Evolutionary conservation across 2,113 vertebrate species (phyloP).

Genomic region (Poecile atricapillus): DNA sequence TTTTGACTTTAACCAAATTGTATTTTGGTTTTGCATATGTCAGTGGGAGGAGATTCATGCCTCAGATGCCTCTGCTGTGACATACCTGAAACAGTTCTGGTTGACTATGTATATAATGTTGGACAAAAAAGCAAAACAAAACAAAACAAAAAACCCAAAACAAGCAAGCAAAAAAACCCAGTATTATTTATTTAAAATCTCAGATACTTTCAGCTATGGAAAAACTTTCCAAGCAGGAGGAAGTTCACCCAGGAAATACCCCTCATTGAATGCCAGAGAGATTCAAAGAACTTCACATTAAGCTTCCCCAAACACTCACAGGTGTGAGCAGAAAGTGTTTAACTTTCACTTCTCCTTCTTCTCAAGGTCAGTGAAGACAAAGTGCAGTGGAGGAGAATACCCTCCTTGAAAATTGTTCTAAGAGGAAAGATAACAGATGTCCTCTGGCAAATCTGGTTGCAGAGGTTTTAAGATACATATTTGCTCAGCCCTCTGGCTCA

Average conservation of each 20-base stretch:
- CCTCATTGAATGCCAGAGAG: neutral
- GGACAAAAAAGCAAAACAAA: neutral
- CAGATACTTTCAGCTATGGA: neutral
- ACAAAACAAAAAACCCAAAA: neutral
- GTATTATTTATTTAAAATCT: neutral
- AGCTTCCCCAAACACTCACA: neutral
- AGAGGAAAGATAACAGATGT: neutral
- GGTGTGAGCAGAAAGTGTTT: neutral
- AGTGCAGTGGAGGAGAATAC: neutral
- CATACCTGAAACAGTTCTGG: neutral
- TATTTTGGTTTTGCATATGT: neutral
- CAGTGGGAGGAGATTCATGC: neutral
- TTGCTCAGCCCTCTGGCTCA: neutral
- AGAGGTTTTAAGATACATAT: neutral
- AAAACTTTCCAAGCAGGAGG: neutral
- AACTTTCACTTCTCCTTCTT: neutral
- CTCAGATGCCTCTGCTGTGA: neutral
- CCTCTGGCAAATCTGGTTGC: neutral
- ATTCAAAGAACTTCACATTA: neutral
- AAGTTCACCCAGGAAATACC: neutral
- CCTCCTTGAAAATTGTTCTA: neutral
- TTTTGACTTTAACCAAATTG: neutral
- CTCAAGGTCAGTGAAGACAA: neutral
- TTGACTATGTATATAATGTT: rapidly evolving
- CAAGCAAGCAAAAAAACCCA: neutral